Conservation (phyloP, 2,113 vertebrate genomes). For the Rhizomys pruinosus region DNA sequence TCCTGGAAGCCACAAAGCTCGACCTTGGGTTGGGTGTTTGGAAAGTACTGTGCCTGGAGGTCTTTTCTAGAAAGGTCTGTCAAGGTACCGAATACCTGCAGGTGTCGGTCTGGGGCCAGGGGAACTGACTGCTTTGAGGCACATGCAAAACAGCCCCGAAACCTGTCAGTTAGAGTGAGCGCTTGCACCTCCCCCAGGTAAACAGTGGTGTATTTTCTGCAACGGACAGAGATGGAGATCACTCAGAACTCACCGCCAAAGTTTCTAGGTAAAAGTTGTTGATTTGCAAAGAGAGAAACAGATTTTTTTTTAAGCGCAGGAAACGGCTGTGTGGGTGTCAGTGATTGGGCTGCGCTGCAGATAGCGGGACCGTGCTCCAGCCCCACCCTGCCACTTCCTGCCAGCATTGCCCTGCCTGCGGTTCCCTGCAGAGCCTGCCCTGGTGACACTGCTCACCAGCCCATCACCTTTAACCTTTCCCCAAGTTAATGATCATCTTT, state of each 20-base stretch:
- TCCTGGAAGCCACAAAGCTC: background rate
- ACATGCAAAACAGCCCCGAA: constrained; percentile 76
- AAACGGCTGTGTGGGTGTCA: constrained; percentile 90
- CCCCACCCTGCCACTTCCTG: constrained; percentile 95
- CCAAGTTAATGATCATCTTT: constrained; percentile 77
- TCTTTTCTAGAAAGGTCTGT: constrained; percentile 68
- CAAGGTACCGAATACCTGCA: constrained; percentile 53
- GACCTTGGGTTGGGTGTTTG: background rate
- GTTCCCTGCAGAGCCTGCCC: constrained; percentile 62
- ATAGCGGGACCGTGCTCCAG: constrained; percentile 85
- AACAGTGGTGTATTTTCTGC: constrained; percentile 82
- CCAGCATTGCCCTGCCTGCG: constrained; percentile 81
- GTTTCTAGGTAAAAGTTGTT: constrained; percentile 92
- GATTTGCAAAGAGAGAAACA: constrained; percentile 89
- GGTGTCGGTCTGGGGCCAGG: constrained; percentile 41
- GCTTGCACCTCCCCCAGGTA: constrained; percentile 80
- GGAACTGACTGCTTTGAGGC: constrained; percentile 47
- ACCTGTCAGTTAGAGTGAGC: constrained; percentile 81
- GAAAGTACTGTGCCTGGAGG: background rate
- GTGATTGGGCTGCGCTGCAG: constrained; percentile 87
- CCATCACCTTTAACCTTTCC: constrained; percentile 83
- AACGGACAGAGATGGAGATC: constrained; percentile 84
- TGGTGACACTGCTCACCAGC: constrained; percentile 82
- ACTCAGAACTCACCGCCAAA: constrained; percentile 78
- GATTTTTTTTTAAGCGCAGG: constrained; percentile 89